Evolutionary conservation across 2,797 vertebrate genomes (phyloP), one percentile per base, ranked within the genome.

Genomic region (Crenichthys baileyi): DNA sequence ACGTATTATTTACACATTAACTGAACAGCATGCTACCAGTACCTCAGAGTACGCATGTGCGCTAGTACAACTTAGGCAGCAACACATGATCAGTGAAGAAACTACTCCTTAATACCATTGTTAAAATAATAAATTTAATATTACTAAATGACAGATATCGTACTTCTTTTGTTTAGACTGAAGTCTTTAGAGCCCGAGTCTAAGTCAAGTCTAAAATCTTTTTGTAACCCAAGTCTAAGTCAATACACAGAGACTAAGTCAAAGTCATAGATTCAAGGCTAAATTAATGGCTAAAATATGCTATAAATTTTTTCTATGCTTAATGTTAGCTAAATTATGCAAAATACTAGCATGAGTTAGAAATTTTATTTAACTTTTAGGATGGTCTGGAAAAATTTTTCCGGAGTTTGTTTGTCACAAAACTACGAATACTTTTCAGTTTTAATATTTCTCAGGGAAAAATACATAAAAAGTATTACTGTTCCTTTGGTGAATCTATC

Each of bases 401-500:
- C 22, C n/a, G 0, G 2, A 44, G 22, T 68, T 70, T 41, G 8
- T 46, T 46, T 44, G 67, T 55, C 31, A 39, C 7, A 70, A n/a
- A n/a, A n/a, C n/a, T n/a, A n/a, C n/a, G n/a, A n/a, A n/a, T n/a
- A n/a, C n/a, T n/a, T n/a, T n/a, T n/a, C n/a, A n/a, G n/a, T n/a
- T n/a, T n/a, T n/a, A n/a, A n/a, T 16, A 12, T 70, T 46, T 48
- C 15, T 26, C 13, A 8, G 24, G 6, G 13, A 16, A 8, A 46
- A 70, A 26, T 15, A 29, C 0, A 24, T 36, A 74, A 82, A 41
- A 15, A 39, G 0, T 58, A 2, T 22, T 75, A 26, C 48, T 70
- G 48, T 72, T 71, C 67, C 29, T 80, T n/a, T 81, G 26, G 41
- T 83, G 79, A 84, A 75, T 73, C 56, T 44, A 1, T 22, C 51